Conservation (phyloP, 1,140 invertebrate genomes). For the Sipha flava region DNA sequence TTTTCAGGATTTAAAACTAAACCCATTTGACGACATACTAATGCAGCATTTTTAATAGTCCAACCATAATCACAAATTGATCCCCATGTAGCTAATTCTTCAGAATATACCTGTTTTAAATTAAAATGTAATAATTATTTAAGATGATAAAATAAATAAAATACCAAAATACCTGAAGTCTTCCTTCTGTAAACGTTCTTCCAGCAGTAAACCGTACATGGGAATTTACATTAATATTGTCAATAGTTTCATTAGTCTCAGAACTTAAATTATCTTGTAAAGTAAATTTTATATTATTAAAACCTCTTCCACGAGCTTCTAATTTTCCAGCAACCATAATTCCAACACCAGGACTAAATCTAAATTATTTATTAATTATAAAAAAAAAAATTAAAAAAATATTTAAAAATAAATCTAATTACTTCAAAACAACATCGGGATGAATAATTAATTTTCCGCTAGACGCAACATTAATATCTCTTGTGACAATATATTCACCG, state of each 20-base stretch:
- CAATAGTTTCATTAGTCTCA: conserved; percentile 48
- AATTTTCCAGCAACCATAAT: conserved; percentile 92
- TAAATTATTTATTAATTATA: conserved; percentile 39
- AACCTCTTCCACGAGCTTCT: conserved; percentile 66
- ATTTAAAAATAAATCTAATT: conserved; percentile 37
- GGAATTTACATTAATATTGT: conserved; percentile 46
- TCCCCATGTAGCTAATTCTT: conserved; percentile 71
- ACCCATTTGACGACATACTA: conserved; percentile 93
- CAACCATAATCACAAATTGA: conserved; percentile 95
- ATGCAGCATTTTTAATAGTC: conserved; percentile 81
- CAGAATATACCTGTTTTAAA: conserved; percentile 37
- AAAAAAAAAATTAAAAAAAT: background rate
- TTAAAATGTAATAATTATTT: background rate
- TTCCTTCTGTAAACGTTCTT: conserved; percentile 62
- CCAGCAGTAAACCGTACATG: conserved; percentile 70
- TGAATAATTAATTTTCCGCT: conserved; percentile 77
- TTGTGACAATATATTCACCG: conserved; percentile 75
- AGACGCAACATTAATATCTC: conserved; percentile 84
- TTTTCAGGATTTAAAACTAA: conserved; percentile 84
- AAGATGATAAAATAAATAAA: background rate
- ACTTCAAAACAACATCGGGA: conserved; percentile 73
- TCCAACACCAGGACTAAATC: conserved; percentile 82
- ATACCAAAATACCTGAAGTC: conserved; percentile 56
- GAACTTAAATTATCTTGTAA: conserved; percentile 59
- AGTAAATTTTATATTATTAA: conserved; percentile 67